These are phyloP conservation scores for Liasis olivaceus DNA, from an alignment of 2,797 vertebrate genomes.

Conservation along the genomic window DNA sequence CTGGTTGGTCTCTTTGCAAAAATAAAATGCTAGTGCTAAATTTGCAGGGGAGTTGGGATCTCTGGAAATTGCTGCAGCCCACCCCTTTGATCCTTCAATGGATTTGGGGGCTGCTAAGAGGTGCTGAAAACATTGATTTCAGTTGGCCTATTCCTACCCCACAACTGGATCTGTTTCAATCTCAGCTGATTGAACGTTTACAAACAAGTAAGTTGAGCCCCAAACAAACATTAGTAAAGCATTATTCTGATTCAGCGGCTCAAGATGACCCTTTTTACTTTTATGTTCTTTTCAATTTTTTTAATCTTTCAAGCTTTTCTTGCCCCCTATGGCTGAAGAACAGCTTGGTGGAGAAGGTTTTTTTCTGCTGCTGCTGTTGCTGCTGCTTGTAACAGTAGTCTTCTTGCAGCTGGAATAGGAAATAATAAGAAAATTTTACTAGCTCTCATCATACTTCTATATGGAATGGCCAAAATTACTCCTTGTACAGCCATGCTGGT, in stretches of 20 bases:
- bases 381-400: neutral
- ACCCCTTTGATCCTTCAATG: constrained; percentile 13
- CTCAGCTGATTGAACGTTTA: constrained; percentile 25
- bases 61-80: neutral
- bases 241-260: constrained; percentile 36
- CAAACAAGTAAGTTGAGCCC: constrained; percentile 35
- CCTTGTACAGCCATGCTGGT: too few species aligned
- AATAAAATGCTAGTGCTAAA: neutral
- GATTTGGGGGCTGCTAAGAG: neutral
- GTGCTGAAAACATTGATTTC: constrained; percentile 33
- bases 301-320: constrained; percentile 23
- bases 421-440: neutral
- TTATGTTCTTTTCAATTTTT: constrained; percentile 20
- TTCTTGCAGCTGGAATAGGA: neutral
- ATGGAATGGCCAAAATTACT: neutral
- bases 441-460: neutral
- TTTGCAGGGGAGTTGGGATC: neutral
- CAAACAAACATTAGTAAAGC: constrained; percentile 44
- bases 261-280: constrained; percentile 20
- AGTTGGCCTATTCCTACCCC: constrained; percentile 12
- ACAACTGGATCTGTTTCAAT: constrained; percentile 44
- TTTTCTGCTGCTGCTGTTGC: neutral
- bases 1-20: neutral
- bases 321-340: neutral
- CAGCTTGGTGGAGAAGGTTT: neutral